Conservation (phyloP, 1,140 invertebrate genomes). For the Meloidogyne hapla region DNA sequence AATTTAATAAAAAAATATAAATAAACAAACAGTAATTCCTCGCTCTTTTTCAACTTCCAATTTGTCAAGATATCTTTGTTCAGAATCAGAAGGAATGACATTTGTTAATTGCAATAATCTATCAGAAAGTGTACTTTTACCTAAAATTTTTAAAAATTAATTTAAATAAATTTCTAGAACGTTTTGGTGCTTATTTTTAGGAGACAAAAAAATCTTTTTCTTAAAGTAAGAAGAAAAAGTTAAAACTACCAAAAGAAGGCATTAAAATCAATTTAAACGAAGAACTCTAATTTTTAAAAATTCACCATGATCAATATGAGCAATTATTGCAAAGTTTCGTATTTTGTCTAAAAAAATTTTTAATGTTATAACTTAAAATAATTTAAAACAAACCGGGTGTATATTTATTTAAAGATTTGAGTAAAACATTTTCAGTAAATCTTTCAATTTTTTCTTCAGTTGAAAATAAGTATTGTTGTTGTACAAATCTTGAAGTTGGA, state of each 20-base stretch:
- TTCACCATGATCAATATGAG: conserved; percentile 87
- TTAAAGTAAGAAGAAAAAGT: no score
- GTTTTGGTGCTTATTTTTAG: no score
- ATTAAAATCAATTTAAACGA: no score
- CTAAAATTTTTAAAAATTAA: conserved; percentile 6
- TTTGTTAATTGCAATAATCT: conserved; percentile 80
- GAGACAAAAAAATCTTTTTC: no score
- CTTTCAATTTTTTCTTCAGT: not conserved
- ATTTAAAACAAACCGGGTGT: conserved; percentile 8
- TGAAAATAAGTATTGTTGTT: conserved; percentile 16
- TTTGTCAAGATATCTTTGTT: conserved; percentile 82
- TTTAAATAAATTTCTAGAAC: not conserved
- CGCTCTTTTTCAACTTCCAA: conserved; percentile 77
- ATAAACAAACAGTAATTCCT: conserved; percentile 78
- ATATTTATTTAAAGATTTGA: conserved; percentile 9
- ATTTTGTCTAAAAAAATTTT: conserved; percentile 71
- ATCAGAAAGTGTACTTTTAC: conserved; percentile 92
- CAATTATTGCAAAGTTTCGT: conserved; percentile 91
- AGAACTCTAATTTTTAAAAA: not conserved
- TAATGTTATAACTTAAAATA: not conserved
- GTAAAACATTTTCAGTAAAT: not conserved
- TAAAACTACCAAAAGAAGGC: no score
- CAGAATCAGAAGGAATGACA: conserved; percentile 50
- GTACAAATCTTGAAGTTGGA: not conserved
- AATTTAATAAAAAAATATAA: not conserved